Evolutionary conservation across 2,113 vertebrate species (phyloP).

Genomic region (Thymallus thymallus): DNA sequence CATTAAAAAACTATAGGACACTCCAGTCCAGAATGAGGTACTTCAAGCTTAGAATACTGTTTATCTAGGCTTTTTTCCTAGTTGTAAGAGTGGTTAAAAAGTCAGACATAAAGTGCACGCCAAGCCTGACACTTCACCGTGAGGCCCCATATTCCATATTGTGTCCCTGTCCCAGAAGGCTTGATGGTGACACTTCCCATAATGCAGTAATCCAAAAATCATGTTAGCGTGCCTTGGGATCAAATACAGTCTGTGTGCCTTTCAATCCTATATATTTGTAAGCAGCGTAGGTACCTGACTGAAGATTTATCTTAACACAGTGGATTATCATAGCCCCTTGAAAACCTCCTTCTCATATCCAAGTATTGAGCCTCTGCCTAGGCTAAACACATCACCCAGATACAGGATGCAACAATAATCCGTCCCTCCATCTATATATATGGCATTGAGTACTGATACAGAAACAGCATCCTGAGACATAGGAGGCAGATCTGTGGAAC

Average conservation of each 20-base stretch:
- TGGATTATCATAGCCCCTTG: slow-evolving; percentile 65
- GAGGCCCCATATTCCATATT: slow-evolving; percentile 7
- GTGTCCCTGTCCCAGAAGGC: slow-evolving; percentile 15
- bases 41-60: no score
- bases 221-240: slow-evolving; percentile 64
- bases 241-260: slow-evolving; percentile 59
- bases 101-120: slow-evolving; percentile 15
- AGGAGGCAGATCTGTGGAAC: slow-evolving; percentile 39
- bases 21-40: no score
- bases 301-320: slow-evolving; percentile 46
- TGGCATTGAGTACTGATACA: slow-evolving; percentile 1
- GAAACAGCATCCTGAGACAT: slow-evolving; percentile 12
- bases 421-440: background rate
- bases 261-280: slow-evolving; percentile 64
- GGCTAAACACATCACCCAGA: slow-evolving; percentile 25
- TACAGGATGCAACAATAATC: slow-evolving; percentile 50
- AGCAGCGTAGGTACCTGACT: slow-evolving; percentile 47
- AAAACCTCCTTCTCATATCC: slow-evolving; percentile 42
- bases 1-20: no score
- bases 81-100: background rate
- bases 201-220: slow-evolving; percentile 74
- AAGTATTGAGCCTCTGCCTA: slow-evolving; percentile 25
- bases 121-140: slow-evolving; percentile 16
- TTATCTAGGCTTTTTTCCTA: background rate
- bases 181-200: slow-evolving; percentile 57